These are phyloP conservation scores for Gallinago paraguaiae DNA, from an alignment of 2,113 vertebrate species.

Conservation along the genomic window DNA sequence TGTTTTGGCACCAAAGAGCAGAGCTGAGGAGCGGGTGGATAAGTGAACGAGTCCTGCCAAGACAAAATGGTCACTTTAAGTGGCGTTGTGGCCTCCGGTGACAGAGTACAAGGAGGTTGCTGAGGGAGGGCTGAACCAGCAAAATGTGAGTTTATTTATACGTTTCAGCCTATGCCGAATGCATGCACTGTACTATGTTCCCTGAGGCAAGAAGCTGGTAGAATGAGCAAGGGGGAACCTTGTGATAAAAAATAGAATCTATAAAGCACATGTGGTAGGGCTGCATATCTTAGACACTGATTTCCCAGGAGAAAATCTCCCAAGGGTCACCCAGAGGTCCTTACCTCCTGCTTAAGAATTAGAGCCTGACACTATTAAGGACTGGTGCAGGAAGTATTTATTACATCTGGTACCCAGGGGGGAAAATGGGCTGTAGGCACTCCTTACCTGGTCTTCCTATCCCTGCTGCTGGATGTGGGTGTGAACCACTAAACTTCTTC, in stretches of 20 bases:
- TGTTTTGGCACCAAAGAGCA: slow-evolving; percentile 22
- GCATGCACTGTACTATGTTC: not conserved
- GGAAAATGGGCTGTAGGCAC: not conserved
- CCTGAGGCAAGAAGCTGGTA: not conserved
- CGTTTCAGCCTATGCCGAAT: not conserved
- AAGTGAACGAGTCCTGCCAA: not conserved
- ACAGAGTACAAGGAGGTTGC: slow-evolving; percentile 6
- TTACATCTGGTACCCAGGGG: not conserved
- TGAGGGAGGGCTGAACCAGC: slow-evolving; percentile 42
- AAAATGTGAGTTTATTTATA: slow-evolving; percentile 53
- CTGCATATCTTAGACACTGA: not conserved
- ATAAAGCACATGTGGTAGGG: not conserved
- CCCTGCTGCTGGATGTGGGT: not conserved
- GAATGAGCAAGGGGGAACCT: not conserved
- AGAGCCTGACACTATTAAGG: not conserved
- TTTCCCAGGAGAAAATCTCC: not conserved
- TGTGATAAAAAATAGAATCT: not conserved
- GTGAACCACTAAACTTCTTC: not conserved
- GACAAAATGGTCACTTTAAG: slow-evolving; percentile 35
- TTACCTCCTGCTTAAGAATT: accelerated
- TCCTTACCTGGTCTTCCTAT: not conserved
- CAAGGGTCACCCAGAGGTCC: not conserved
- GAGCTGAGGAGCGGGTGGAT: not conserved
- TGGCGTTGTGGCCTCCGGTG: slow-evolving; percentile 31
- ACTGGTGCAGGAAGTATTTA: not conserved